These are phyloP conservation scores for Tribolium freemani DNA, from an alignment of 2,888 invertebrate species.

Conservation along the genomic window DNA sequence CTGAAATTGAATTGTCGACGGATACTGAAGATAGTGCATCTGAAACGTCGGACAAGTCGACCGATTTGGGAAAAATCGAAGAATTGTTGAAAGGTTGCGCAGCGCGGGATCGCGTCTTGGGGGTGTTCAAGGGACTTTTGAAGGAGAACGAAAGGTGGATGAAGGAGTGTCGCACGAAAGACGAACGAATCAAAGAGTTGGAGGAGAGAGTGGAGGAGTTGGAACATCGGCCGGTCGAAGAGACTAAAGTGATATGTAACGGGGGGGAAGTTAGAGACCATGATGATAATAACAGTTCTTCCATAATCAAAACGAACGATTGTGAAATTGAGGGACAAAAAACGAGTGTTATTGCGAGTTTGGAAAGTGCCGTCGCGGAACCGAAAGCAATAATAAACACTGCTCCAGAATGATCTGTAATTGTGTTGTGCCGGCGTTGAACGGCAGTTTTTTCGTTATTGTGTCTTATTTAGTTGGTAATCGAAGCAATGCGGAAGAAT, in stretches of 20 bases:
- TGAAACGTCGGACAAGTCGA: conserved; percentile 58
- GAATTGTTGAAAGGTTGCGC: conserved; percentile 60
- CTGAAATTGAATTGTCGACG: conserved; percentile 79
- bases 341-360: conserved; percentile 45
- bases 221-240: conserved; percentile 46
- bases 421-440: conserved; percentile 52
- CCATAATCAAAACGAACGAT: conserved; percentile 51
- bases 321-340: conserved; percentile 34
- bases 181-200: conserved; percentile 62
- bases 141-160: conserved; percentile 61
- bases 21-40: conserved; percentile 78
- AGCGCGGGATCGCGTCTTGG: conserved; percentile 59
- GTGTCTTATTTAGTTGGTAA: conserved; percentile 23
- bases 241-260: conserved; percentile 43
- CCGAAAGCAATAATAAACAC: conserved; percentile 55
- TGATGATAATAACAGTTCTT: conserved; percentile 52
- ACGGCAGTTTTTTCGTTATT: conserved; percentile 24
- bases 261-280: conserved; percentile 44
- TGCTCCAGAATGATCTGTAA: conserved; percentile 62
- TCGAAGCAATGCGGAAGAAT: conserved; percentile 26
- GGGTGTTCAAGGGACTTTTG: conserved; percentile 59
- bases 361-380: conserved; percentile 42
- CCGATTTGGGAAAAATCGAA: conserved; percentile 60
- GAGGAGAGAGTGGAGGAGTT: conserved; percentile 58
- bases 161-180: conserved; percentile 60